These are phyloP conservation scores for zebrafish (Danio rerio) DNA, from an alignment of 2,113 vertebrate species.

Conservation along the genomic window DNA sequence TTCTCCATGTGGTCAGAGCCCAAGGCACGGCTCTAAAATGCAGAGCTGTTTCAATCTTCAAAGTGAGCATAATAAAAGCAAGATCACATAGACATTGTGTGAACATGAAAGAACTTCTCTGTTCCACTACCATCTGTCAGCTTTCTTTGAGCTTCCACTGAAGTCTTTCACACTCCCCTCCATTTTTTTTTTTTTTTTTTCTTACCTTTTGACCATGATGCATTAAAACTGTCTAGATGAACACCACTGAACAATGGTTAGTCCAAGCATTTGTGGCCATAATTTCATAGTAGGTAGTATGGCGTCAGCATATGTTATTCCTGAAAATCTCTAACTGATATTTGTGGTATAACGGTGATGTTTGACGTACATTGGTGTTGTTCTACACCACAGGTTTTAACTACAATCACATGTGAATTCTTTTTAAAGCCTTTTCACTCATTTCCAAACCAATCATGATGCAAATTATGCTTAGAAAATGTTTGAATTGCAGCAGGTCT, in stretches of 20 bases:
- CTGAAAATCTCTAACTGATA: not conserved
- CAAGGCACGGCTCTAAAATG: slow-evolving; percentile 4
- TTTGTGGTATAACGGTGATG: not conserved
- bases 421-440: not conserved
- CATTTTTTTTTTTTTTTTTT: slow-evolving; percentile 2
- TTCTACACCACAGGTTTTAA: not conserved
- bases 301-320: not conserved
- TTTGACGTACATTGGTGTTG: not conserved
- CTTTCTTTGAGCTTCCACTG: slow-evolving; percentile 18
- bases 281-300: not conserved
- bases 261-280: not conserved
- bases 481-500: not conserved
- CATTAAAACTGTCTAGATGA: not conserved
- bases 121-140: slow-evolving; percentile 42
- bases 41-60: slow-evolving; percentile 42
- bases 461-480: not conserved
- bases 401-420: not conserved
- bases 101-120: slow-evolving; percentile 49
- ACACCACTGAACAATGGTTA: not conserved
- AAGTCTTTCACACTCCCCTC: not conserved
- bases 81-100: slow-evolving; percentile 4
- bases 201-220: not conserved
- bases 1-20: too few species aligned
- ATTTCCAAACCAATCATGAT: not conserved
- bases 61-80: slow-evolving; percentile 52